Conservation (phyloP, 2,888 invertebrate genomes). For the Druceiella hillmani region DNA sequence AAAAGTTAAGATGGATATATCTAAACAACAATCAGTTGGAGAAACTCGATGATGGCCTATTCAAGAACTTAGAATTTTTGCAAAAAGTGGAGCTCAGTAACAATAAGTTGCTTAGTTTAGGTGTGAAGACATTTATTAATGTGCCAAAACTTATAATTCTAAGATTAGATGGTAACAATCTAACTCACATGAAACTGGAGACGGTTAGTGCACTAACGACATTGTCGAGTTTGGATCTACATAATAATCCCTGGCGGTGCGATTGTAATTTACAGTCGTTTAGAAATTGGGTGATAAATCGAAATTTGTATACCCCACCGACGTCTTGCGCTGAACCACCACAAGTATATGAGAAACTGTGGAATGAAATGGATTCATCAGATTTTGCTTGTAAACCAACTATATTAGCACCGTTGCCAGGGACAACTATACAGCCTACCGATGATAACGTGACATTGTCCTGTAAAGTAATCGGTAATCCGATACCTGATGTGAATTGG, state of each 20-base stretch:
- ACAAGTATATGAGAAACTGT: slow-evolving; percentile 60
- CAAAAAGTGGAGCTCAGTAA: slow-evolving; percentile 73
- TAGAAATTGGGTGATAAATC: slow-evolving; percentile 67
- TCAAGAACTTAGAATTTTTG: slow-evolving; percentile 65
- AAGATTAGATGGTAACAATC: slow-evolving; percentile 66
- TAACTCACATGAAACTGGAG: slow-evolving; percentile 61
- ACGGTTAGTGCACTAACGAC: slow-evolving; percentile 61
- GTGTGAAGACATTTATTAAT: slow-evolving; percentile 64
- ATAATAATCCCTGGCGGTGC: slow-evolving; percentile 84
- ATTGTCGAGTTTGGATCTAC: slow-evolving; percentile 67
- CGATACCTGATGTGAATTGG: slow-evolving; percentile 73
- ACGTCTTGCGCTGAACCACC: slow-evolving; percentile 69
- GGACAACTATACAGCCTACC: slow-evolving; percentile 55
- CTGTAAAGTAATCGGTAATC: slow-evolving; percentile 72
- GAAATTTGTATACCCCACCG: slow-evolving; percentile 68
- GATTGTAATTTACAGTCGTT: slow-evolving; percentile 79
- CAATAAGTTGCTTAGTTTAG: slow-evolving; percentile 66
- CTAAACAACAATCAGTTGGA: slow-evolving; percentile 72
- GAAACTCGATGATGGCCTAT: slow-evolving; percentile 68
- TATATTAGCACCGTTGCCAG: slow-evolving; percentile 59
- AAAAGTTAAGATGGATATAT: slow-evolving; percentile 64
- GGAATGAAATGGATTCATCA: slow-evolving; percentile 64
- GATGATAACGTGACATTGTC: slow-evolving; percentile 65
- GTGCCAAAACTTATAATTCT: slow-evolving; percentile 63
- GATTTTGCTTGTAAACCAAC: slow-evolving; percentile 81